Base-by-base conservation (phyloP, 2,888 invertebrate genomes). In the Agriotes lineatus region DNA sequence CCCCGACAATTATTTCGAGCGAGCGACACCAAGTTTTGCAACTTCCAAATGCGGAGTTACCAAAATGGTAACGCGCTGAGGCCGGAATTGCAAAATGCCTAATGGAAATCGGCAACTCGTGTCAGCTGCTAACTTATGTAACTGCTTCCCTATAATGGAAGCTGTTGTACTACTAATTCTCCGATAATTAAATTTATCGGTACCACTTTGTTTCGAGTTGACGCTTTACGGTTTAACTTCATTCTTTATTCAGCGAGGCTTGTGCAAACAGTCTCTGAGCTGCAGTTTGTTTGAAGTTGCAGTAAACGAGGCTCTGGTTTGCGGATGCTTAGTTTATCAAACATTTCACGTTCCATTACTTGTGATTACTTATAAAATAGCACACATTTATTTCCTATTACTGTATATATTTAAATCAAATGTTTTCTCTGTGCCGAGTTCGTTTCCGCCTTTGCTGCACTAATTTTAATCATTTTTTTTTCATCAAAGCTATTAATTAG, bases 141-240 rank as follows among this genome's bases (percentile, higher is more conserved):
- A 45, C 65, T 52, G 48, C 48, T 57, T 56, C 30, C 25, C 33
- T 58, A 48, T 22, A 33, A 58, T 48, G 37, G 45, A 65, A 57
- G 58, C 33, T 62, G 14, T 20, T 35, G 61, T 39, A 39, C 45
- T 52, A 25, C 52, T 52, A 52, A 52, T 52, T 52, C 52, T 52
- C 25, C 52, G 9, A 19, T 59, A 59, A 59, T 59, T 59, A 45
- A 59, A 59, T 59, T 59, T 59, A 59, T 59, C 45, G 59, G 25
- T 45, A 59, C 44, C 45, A 33, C 33, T 33, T 45, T 19, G 44
- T 45, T 59, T 18, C 44, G 19, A 57, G 37, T 56, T 56, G 56
- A 56, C 58, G 44, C 44, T 22, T 45, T 59, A 45, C 52, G 35
- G 52, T 52, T 33, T 52, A 59, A 59, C 42, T n/a, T n/a, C n/a